Conservation (phyloP, 2,888 invertebrate species). For the Oxycera nigricornis region DNA sequence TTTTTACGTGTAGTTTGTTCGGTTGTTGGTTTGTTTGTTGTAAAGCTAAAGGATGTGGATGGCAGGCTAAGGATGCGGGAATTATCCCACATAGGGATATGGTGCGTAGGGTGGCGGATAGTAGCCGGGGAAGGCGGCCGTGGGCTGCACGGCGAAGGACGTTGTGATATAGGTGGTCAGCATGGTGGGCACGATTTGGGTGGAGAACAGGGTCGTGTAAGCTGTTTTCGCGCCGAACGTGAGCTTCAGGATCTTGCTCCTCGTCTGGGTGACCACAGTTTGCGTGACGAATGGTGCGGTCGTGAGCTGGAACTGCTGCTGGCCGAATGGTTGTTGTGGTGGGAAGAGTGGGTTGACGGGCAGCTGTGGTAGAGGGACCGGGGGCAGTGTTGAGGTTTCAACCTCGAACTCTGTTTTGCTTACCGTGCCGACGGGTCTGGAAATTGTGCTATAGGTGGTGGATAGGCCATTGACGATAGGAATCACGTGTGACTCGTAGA, state of each 20-base stretch:
- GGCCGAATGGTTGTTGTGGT: slow-evolving; percentile 60
- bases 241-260: slow-evolving; percentile 82
- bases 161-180: slow-evolving; percentile 85
- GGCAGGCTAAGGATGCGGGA: background rate
- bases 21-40: slow-evolving; percentile 3
- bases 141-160: slow-evolving; percentile 76
- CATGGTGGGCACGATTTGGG: slow-evolving; percentile 81
- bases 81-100: slow-evolving; percentile 76
- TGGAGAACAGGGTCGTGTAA: slow-evolving; percentile 84
- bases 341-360: slow-evolving; percentile 61
- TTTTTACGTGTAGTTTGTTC: slow-evolving; percentile 23
- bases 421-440: slow-evolving; percentile 78
- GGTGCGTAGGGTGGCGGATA: slow-evolving; percentile 79
- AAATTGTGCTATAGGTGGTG: slow-evolving; percentile 79
- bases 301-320: slow-evolving; percentile 75
- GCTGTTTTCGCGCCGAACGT: slow-evolving; percentile 92
- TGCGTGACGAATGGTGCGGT: slow-evolving; percentile 83
- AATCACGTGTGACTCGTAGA: slow-evolving; percentile 83
- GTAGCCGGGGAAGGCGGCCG: slow-evolving; percentile 76
- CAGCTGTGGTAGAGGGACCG: slow-evolving; percentile 64
- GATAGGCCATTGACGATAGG: slow-evolving; percentile 78
- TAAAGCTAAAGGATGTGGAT: slow-evolving; percentile 31
- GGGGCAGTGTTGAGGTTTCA: slow-evolving; percentile 75
- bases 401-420: slow-evolving; percentile 81
- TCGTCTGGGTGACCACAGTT: slow-evolving; percentile 78